These are phyloP conservation scores for Euplagia quadripunctaria DNA, from an alignment of 2,888 invertebrate species.

Conservation along the genomic window DNA sequence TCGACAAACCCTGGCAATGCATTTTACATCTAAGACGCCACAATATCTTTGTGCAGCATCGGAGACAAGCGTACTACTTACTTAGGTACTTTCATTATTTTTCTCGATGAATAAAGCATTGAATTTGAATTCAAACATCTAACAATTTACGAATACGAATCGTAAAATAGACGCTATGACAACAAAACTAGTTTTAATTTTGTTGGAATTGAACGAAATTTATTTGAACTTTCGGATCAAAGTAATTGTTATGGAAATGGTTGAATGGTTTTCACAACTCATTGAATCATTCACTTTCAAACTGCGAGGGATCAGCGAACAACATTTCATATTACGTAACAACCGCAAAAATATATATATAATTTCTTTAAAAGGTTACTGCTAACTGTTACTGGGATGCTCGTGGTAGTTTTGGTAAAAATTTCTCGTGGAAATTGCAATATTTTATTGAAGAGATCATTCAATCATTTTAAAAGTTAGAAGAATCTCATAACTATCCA, in stretches of 20 bases:
- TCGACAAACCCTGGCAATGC: no score
- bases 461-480: no score
- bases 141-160: neutral
- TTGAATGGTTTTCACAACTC: constrained; percentile 53
- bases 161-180: constrained; percentile 7
- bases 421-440: no score
- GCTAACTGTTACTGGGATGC: neutral
- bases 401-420: neutral
- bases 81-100: neutral
- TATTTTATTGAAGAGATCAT: no score
- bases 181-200: constrained; percentile 24
- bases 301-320: constrained; percentile 43
- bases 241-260: constrained; percentile 56
- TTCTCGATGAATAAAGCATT: neutral
- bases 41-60: neutral
- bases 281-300: constrained; percentile 47
- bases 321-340: constrained; percentile 29
- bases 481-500: no score
- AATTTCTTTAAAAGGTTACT: no score
- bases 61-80: neutral
- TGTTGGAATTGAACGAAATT: constrained; percentile 46
- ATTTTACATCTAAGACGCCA: neutral
- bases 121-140: neutral
- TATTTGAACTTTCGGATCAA: constrained; percentile 47
- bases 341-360: constrained; percentile 12